Percentiles rank a stretch among this genome's conserved stretches.
These are phyloP conservation scores for Melanotaenia nigrans DNA, from an alignment of 2,797 vertebrate species.

Conservation along the genomic window DNA sequence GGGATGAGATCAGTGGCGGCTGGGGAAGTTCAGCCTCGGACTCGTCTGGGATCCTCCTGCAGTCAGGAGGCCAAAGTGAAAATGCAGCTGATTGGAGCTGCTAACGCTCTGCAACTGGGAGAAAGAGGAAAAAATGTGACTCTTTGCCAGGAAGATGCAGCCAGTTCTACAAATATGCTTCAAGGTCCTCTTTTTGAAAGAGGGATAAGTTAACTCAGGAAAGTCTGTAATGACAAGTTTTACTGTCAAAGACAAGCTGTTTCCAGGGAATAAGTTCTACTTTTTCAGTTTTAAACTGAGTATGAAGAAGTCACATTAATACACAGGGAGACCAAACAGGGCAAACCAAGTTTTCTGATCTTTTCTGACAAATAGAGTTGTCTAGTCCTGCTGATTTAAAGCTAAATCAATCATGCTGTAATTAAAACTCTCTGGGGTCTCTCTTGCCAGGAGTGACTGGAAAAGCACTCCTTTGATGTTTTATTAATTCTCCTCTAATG, in stretches of 20 bases:
- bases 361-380: slow-evolving; percentile 16
- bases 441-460: slow-evolving; percentile 18
- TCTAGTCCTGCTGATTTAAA: slow-evolving; percentile 8
- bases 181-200: neutral
- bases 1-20: slow-evolving; percentile 51
- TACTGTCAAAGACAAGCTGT: too few relatives aligned
- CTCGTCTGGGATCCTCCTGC: slow-evolving; percentile 21
- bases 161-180: slow-evolving; percentile 2
- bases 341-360: slow-evolving; percentile 24
- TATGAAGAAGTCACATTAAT: slow-evolving; percentile 3
- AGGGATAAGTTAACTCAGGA: neutral
- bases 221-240: neutral
- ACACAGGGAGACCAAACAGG: slow-evolving; percentile 12
- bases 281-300: too few relatives aligned
- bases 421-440: slow-evolving; percentile 29
- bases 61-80: slow-evolving; percentile 27
- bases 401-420: slow-evolving; percentile 23
- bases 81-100: slow-evolving; percentile 30
- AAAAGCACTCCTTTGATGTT: slow-evolving; percentile 36
- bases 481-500: slow-evolving; percentile 31
- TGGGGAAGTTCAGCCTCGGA: neutral
- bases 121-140: neutral
- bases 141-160: neutral
- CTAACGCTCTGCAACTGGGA: slow-evolving; percentile 2
- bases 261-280: slow-evolving; percentile 1